Evolutionary conservation across 2,113 vertebrate genomes (phyloP).

Genomic region (Merops nubicus): DNA sequence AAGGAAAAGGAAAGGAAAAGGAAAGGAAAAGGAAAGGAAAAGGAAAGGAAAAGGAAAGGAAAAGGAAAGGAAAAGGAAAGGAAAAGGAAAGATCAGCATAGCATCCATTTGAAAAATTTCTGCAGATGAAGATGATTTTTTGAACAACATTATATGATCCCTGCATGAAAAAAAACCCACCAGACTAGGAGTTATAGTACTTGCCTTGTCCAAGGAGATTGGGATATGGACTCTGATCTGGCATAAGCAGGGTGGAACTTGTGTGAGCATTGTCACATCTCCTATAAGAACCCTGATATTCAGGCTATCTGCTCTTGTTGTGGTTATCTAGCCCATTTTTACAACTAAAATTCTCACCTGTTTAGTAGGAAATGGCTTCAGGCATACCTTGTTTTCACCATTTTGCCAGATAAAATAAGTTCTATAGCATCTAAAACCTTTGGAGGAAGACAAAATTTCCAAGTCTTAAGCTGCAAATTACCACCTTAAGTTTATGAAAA

Average conservation of each 20-base stretch:
- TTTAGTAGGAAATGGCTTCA: neutral
- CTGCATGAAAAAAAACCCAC: neutral
- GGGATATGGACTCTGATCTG: neutral
- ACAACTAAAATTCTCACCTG: neutral
- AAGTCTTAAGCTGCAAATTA: neutral
- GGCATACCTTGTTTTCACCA: neutral
- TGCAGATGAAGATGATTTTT: neutral
- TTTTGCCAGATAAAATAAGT: neutral
- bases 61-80: no score
- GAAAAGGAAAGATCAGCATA: neutral
- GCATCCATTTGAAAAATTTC: neutral
- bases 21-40: no score
- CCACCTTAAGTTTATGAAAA: neutral
- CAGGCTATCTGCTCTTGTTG: neutral
- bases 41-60: no score
- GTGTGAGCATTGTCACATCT: neutral
- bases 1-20: no score
- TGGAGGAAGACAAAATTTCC: neutral
- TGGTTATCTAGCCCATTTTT: neutral
- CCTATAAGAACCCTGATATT: neutral
- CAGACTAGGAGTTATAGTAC: no score
- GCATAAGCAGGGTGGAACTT: neutral
- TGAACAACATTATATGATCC: fast-evolving
- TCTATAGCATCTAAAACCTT: neutral
- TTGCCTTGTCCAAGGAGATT: neutral